A percentile compares a stretch with the other conserved stretches of the same genome.
These are phyloP conservation scores for Parelbella ahira DNA, from an alignment of 2,888 invertebrate species.

Conservation along the genomic window DNA sequence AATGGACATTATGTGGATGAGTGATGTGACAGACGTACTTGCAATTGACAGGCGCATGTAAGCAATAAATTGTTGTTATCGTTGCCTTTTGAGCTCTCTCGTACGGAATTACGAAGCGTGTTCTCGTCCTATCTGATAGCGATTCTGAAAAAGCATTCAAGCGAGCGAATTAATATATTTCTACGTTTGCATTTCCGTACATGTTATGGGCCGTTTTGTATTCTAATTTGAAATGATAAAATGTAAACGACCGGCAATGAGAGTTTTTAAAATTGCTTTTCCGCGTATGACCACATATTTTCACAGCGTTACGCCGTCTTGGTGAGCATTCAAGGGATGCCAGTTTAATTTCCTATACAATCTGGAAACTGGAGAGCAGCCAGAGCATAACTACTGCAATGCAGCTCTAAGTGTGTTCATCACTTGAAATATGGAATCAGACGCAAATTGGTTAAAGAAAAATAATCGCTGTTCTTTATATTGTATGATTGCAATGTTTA, in stretches of 20 bases:
- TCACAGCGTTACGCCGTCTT: constrained; percentile 27
- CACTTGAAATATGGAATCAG: constrained; percentile 18
- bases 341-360: constrained; percentile 64
- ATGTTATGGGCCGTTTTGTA: constrained; percentile 33
- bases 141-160: constrained; percentile 18
- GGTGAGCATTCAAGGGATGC: constrained; percentile 49
- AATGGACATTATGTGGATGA: constrained; percentile 39
- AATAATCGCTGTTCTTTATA: too few relatives aligned
- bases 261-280: constrained; percentile 31
- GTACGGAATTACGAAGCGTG: constrained; percentile 24
- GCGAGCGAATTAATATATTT: constrained; percentile 30
- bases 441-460: background rate
- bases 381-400: constrained; percentile 62
- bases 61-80: constrained; percentile 47
- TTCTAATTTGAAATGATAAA: constrained; percentile 37
- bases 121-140: constrained; percentile 31
- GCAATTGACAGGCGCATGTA: constrained; percentile 49
- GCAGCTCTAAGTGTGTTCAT: constrained; percentile 37
- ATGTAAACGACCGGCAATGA: constrained; percentile 24
- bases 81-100: constrained; percentile 33
- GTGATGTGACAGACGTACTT: constrained; percentile 28
- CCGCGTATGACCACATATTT: constrained; percentile 27
- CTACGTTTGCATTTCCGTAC: constrained; percentile 32
- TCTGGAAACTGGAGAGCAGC: constrained; percentile 66
- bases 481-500: constrained; percentile 19